Evolutionary conservation across 2,113 vertebrate genomes (phyloP).

Genomic region (Sphaerodactylus townsendi): DNA sequence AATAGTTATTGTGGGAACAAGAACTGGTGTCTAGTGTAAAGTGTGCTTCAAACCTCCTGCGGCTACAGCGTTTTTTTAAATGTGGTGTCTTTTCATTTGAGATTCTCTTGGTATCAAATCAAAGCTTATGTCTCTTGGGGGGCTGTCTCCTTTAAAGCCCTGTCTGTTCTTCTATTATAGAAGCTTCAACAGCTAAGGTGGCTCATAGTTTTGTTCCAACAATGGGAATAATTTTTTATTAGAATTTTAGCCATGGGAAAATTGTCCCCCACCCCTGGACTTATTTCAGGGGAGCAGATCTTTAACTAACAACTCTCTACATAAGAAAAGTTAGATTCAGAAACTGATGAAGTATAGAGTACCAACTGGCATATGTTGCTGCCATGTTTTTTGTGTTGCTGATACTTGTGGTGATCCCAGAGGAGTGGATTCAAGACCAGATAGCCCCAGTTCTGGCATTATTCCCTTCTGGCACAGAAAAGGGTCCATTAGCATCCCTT

Average conservation of each 20-base stretch:
- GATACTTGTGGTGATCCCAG: background rate
- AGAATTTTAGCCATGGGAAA: background rate
- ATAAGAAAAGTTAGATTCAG: background rate
- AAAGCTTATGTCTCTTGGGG: background rate
- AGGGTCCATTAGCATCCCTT: background rate
- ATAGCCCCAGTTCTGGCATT: background rate
- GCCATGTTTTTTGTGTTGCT: background rate
- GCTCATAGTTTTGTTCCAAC: background rate
- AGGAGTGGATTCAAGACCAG: too few species aligned
- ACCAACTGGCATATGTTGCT: background rate
- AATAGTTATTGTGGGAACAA: background rate
- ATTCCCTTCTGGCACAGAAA: background rate
- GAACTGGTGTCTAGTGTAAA: background rate
- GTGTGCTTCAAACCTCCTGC: background rate
- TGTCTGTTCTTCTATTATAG: background rate
- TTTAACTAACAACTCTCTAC: background rate
- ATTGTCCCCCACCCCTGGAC: background rate
- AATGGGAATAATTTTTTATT: background rate
- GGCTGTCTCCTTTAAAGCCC: background rate
- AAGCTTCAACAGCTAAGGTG: background rate
- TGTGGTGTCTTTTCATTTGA: background rate
- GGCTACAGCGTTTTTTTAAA: fast-evolving
- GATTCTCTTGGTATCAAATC: background rate
- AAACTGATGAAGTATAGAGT: background rate
- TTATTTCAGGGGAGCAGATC: background rate